These are phyloP conservation scores for Atlantisia rogersi DNA, from an alignment of 2,113 vertebrate species.

Conservation along the genomic window DNA sequence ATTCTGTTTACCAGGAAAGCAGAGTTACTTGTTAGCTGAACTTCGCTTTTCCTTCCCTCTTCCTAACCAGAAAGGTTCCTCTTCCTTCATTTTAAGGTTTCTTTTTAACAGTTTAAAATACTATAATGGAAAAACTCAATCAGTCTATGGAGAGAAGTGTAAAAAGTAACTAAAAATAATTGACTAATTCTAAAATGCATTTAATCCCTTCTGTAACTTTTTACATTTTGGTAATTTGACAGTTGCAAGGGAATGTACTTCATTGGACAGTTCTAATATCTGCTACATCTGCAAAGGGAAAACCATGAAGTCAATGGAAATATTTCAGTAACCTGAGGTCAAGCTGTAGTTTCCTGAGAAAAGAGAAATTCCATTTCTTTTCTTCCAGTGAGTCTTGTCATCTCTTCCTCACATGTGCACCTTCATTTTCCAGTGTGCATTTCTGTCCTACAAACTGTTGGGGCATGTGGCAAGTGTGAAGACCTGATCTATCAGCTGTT, in stretches of 20 bases:
- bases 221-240: background rate
- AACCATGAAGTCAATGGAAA: background rate
- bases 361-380: background rate
- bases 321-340: slow-evolving; percentile 12
- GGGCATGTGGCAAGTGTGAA: background rate
- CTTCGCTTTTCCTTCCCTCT: background rate
- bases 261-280: background rate
- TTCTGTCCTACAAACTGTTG: background rate
- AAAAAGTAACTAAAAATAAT: background rate
- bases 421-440: background rate
- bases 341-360: slow-evolving; percentile 21
- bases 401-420: background rate
- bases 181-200: background rate
- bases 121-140: background rate
- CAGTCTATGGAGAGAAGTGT: background rate
- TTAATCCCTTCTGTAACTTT: background rate
- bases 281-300: background rate
- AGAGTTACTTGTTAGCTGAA: background rate
- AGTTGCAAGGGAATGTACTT: background rate
- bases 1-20: background rate
- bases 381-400: slow-evolving; percentile 14
- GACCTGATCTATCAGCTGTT: background rate
- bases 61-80: background rate
- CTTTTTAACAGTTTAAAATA: background rate
- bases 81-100: background rate